Evolutionary conservation across 2,888 invertebrate species (phyloP), one percentile per base, ranked within the genome.

Genomic region (Napeogenes sylphis): DNA sequence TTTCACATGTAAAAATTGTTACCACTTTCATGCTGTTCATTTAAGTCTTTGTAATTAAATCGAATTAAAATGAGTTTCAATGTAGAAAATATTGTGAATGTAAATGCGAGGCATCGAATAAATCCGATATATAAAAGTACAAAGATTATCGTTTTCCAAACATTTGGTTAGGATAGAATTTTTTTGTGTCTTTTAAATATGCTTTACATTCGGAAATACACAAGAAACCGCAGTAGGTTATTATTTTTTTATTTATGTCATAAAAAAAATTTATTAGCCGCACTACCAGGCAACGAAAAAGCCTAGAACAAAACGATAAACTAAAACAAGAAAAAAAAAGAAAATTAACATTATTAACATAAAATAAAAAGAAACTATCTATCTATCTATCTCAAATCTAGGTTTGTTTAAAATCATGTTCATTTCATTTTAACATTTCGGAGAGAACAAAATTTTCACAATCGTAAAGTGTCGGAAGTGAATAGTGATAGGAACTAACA

Each of bases 391-490:
- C 38, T 38, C 8, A 8, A 38, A 3, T 38, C 38, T 3, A 8
- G 38, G 2, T 38, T 38, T 38, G 8, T 38, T 38, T 8, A 2
- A 38, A 47, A 47, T 14, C 47, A 47, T 21, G 21, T 47, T 4
- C 4, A n/a, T 47, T 47, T 14, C 14, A 47, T 47, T 47, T 47
- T 14, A 47, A 47, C 47, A 47, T 47, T 47, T n/a, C 47, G n/a
- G 14, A 47, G 47, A 21, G 47, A 47, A 47, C n/a, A 47, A 47
- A 47, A 47, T 47, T 47, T 47, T 47, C 21, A 47, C 47, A 47
- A 13, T 47, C n/a, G 47, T 14, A 14, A 47, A 47, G n/a, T 14
- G 47, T 47, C 47, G 38, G 57, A 57, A 56, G 45, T 54, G 59
- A 21, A 53, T 56, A 54, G 14, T 30, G 12, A 47, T 21, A 21